A percentile compares a stretch with the other conserved stretches of the same genome.
Conservation (phyloP, 2,888 invertebrate species). For the Leptopterna dolabrata region DNA sequence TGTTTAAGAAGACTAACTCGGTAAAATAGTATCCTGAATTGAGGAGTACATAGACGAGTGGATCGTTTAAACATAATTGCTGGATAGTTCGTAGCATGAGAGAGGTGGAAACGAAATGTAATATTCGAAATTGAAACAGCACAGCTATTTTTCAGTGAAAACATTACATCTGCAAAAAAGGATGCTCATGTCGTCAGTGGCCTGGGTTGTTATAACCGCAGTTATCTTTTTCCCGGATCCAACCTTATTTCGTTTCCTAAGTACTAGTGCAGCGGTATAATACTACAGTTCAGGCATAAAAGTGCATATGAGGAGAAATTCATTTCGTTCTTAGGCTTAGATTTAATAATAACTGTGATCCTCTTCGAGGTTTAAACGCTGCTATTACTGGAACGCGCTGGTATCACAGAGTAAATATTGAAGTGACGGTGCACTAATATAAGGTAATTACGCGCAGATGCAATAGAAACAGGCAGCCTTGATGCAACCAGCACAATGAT, state of each 20-base stretch:
- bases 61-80: no score
- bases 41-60: no score
- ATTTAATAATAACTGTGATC: not conserved
- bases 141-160: no score
- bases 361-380: not conserved
- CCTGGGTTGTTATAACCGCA: no score
- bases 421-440: not conserved
- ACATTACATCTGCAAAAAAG: no score
- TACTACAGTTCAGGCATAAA: not conserved
- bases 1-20: no score
- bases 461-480: not conserved
- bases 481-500: not conserved
- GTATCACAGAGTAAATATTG: not conserved
- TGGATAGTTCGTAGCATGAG: no score
- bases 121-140: no score
- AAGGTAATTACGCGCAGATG: not conserved
- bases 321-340: not conserved
- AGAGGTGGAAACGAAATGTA: no score
- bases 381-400: not conserved
- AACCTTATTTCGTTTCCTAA: not conserved
- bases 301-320: not conserved
- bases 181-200: no score
- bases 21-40: no score
- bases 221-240: not conserved
- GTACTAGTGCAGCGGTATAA: not conserved